Conservation (phyloP, 2,888 invertebrate species). For the Tigriopus californicus region DNA sequence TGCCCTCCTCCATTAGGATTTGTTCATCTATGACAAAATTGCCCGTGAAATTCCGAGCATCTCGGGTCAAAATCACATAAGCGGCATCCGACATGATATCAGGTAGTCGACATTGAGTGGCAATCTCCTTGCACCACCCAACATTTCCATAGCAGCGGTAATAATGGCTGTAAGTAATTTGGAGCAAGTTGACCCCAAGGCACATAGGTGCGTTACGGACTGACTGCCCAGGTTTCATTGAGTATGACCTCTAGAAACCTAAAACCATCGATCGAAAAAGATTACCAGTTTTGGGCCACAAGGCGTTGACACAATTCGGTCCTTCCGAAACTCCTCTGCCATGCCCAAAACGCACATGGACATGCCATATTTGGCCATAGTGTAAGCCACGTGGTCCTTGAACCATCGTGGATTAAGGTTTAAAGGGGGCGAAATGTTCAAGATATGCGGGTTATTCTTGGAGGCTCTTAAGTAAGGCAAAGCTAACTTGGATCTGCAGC, state of each 20-base stretch:
- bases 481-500: constrained; percentile 61
- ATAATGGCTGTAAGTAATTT: constrained; percentile 46
- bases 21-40: constrained; percentile 86
- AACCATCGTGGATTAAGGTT: constrained; percentile 81
- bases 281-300: constrained; percentile 81
- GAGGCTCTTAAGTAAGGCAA: constrained; percentile 46
- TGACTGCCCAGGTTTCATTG: no score
- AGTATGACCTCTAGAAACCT: no score
- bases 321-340: constrained; percentile 71
- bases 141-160: constrained; percentile 81
- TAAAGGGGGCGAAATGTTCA: constrained; percentile 85
- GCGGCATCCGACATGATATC: constrained; percentile 80
- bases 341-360: constrained; percentile 94
- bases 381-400: constrained; percentile 76
- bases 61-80: constrained; percentile 49
- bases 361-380: constrained; percentile 98
- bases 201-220: no score
- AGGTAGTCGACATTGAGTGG: constrained; percentile 48
- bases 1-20: constrained; percentile 52
- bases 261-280: not conserved
- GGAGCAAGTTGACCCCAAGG: not conserved
- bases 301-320: constrained; percentile 75
- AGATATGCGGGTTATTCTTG: constrained; percentile 65
- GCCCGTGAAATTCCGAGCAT: constrained; percentile 27
- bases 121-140: constrained; percentile 44